Evolutionary conservation across 1,140 invertebrate genomes (phyloP).

Genomic region (Drosophila nikananu): DNA sequence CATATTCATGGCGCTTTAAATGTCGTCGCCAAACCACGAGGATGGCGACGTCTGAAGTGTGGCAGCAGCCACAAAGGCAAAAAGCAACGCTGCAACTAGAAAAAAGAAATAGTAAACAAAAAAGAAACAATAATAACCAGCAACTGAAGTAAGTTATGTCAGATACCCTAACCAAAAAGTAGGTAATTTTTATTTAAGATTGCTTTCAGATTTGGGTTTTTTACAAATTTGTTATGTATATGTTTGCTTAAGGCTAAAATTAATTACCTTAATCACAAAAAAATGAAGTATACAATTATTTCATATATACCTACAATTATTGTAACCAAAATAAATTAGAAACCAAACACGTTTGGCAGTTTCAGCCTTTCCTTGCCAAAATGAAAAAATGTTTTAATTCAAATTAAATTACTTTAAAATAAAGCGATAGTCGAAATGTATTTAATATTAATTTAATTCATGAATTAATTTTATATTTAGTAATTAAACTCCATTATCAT

Average conservation of each 20-base stretch:
- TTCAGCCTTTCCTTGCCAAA: no score
- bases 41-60: conserved; percentile 68
- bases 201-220: not conserved
- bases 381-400: no score
- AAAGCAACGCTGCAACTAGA: conserved; percentile 48
- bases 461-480: not conserved
- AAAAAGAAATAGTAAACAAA: conserved; percentile 12
- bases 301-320: not conserved
- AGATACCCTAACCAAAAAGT: conserved; percentile 26
- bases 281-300: not conserved
- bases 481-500: not conserved
- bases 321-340: no score
- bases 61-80: conserved; percentile 74
- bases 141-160: conserved; percentile 41
- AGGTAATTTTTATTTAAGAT: not conserved
- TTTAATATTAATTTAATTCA: no score
- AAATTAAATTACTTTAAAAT: not conserved
- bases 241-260: no score
- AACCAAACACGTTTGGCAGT: no score
- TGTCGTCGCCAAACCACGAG: conserved; percentile 70
- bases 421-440: not conserved
- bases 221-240: not conserved
- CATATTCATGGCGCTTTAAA: conserved; percentile 83
- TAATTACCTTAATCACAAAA: not conserved
- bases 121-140: conserved; percentile 35